A percentile compares a stretch with the other conserved stretches of the same genome.
phyloP scores from a whole-genome alignment of 2,888 invertebrate genomes.

The Eupsilia transversa region DNA sequence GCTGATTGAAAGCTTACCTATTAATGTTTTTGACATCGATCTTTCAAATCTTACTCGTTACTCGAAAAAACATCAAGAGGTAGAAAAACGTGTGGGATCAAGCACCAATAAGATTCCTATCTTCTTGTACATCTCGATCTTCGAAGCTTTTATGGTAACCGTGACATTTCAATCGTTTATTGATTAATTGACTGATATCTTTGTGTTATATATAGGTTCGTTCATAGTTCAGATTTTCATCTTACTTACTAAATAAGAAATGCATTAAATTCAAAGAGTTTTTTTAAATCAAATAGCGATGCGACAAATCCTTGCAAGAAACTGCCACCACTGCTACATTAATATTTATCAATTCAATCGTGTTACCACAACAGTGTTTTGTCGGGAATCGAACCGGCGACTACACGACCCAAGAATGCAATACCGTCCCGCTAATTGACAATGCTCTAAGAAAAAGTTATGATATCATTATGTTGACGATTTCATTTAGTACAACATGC shows the following conservation, averaged over 20 bases:
- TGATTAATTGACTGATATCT: slow-evolving; percentile 30
- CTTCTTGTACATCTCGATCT: slow-evolving; percentile 14
- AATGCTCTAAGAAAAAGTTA: slow-evolving; percentile 64
- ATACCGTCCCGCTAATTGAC: slow-evolving; percentile 75
- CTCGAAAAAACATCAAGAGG: slow-evolving; percentile 4
- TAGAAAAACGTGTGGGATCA: slow-evolving; percentile 9
- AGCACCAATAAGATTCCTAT: slow-evolving; percentile 4
- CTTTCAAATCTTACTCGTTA: slow-evolving; percentile 9
- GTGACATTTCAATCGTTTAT: slow-evolving; percentile 69
- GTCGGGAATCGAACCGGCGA: slow-evolving; percentile 70
- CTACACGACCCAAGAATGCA: slow-evolving; percentile 77
- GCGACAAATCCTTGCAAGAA: slow-evolving; percentile 59
- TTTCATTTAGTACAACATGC: slow-evolving; percentile 65
- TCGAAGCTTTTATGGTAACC: slow-evolving; percentile 55
- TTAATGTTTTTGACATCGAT: background rate
- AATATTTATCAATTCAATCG: slow-evolving; percentile 81
- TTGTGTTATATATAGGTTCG: background rate
- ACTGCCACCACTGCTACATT: slow-evolving; percentile 40
- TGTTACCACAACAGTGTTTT: slow-evolving; percentile 74
- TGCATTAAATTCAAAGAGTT: slow-evolving; percentile 29
- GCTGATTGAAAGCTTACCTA: too few relatives aligned
- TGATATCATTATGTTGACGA: slow-evolving; percentile 67
- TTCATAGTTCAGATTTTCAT: background rate
- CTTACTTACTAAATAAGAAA: slow-evolving; percentile 26
- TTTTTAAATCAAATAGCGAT: slow-evolving; percentile 34